Evolutionary conservation across 1,140 invertebrate genomes (phyloP), one percentile per base, ranked within the genome.

Genomic region (Adoxophyes honmai): DNA sequence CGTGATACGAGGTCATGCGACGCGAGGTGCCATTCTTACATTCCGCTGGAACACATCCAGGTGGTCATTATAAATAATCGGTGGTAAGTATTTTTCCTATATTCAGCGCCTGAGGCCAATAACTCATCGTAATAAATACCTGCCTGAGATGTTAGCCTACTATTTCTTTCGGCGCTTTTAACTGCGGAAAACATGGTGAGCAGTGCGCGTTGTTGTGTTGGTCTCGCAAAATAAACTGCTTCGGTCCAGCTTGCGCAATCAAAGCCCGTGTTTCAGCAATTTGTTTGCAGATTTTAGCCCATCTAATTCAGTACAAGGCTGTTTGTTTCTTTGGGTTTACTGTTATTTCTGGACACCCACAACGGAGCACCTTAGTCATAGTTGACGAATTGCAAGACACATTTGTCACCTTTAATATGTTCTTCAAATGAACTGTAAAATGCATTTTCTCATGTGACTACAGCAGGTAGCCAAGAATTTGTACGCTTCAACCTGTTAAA

Each of bases 11-110:
- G 42, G 33, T 39, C 57, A 55, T 51, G 33, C 35, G 56, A 52
- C 64, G 28, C n/a, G 36, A 64, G 52, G 58, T 63, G 64, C 57
- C 59, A 57, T 61, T 59, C 62, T 52, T 57, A 60, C 64, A 76
- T 76, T 81, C 67, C 73, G 51, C 64, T 87, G 80, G 83, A 81
- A 68, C 54, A 58, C 54, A 58, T 85, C 77, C 81, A 87, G 77
- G 38, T 67, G 48, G 64, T 68, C 55, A 59, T 64, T 70, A 68
- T 48, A 63, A 64, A 60, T 64, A 57, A 64, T 68, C 18, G 42
- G 39, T 44, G 33, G 33, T 36, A 9, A n/a, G 42, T 48, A 48
- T 48, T 48, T 48, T 48, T 48, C 42, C 42, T 33, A 48, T 48
- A 21, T 48, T 48, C 21, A 21, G 42, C 21, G 2, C 21, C 6